A percentile compares a stretch with the other conserved stretches of the same genome.
Evolutionary conservation across 2,888 invertebrate genomes (phyloP).

Genomic region (Plebejus anna): DNA sequence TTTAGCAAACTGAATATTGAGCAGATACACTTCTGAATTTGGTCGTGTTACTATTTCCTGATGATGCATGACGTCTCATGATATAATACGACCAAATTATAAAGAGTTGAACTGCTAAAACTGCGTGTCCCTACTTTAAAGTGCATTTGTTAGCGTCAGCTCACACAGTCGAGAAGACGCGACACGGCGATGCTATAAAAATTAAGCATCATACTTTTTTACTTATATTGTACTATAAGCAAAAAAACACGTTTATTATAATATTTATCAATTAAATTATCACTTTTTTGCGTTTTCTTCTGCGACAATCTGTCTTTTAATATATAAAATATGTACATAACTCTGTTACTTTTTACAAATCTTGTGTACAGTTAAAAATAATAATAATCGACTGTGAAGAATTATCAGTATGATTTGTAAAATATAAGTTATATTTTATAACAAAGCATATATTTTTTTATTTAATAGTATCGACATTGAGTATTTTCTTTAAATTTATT

Average conservation of each 20-base stretch:
- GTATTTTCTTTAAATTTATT: not conserved
- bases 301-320: not conserved
- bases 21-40: not conserved
- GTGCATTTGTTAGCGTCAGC: not conserved
- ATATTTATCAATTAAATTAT: not conserved
- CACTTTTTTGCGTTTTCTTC: not conserved
- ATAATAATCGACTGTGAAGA: too few species aligned
- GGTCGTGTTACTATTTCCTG: not conserved
- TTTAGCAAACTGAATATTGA: not conserved
- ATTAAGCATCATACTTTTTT: not conserved
- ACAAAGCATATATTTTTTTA: not conserved
- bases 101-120: not conserved
- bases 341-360: not conserved
- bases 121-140: not conserved
- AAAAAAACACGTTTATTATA: not conserved
- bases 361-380: too few species aligned
- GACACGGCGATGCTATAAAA: too few species aligned
- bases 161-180: not conserved
- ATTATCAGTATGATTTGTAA: not conserved
- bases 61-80: not conserved
- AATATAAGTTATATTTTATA: not conserved
- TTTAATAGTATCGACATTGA: not conserved
- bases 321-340: not conserved
- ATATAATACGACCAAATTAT: not conserved
- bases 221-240: not conserved